Conservation (phyloP, 92 coral and sea anemone species). For the Palythoa heliodiscus region DNA sequence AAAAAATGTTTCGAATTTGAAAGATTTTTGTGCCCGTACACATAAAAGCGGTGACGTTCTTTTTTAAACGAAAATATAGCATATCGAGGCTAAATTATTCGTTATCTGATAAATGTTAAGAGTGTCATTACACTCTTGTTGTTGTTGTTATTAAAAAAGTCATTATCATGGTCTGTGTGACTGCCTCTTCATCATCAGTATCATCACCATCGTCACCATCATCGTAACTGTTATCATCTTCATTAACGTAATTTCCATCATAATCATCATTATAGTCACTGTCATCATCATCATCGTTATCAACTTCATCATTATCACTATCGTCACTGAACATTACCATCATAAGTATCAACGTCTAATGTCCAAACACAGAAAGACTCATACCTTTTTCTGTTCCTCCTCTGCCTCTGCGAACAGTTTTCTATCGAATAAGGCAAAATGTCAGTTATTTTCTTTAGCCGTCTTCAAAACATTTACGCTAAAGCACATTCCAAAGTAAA, state of each 20-base stretch:
- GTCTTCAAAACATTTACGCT: neutral
- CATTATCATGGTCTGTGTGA: neutral
- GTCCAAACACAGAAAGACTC: neutral
- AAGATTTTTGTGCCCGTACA: no score
- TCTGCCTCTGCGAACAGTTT: conserved; percentile 98
- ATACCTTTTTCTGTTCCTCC: conserved; percentile 95
- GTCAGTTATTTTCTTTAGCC: neutral
- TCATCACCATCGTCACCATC: neutral
- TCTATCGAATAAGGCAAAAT: conserved; percentile 40
- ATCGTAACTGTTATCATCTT: neutral
- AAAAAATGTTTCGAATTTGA: no score
- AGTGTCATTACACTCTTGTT: neutral
- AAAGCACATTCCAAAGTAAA: no score
- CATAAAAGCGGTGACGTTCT: no score
- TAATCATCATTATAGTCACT: neutral
- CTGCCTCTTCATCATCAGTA: neutral
- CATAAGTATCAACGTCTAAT: neutral
- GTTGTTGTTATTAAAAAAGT: neutral
- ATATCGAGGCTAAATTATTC: no score
- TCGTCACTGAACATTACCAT: neutral
- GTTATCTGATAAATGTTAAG: no score
- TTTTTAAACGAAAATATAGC: no score
- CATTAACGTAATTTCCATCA: neutral
- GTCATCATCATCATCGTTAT: neutral
- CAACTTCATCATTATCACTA: neutral